Evolutionary conservation across 2,113 vertebrate species (phyloP), one percentile per base, ranked within the genome.

Genomic region (Larimichthys crocea): DNA sequence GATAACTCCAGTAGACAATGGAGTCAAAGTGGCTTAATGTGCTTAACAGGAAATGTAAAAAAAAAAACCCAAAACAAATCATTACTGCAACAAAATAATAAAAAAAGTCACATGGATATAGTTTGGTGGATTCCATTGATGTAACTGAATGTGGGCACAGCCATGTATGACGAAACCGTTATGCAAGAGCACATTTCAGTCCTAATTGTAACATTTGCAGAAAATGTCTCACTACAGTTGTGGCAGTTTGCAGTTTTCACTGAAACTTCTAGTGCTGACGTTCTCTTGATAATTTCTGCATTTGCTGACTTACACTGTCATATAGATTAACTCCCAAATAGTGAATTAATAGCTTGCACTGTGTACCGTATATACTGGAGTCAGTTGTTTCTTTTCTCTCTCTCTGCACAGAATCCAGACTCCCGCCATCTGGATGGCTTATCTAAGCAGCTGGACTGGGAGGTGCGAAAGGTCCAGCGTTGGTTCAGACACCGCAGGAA

Each of bases 401-500:
- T 79, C 16, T 35, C 4, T 9, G 2, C 52, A 42, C 94, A 99
- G 98, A 96, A 91, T 92, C 98, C 98, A 74, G 97, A 98, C 94
- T 93, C 94, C 14, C 96, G 92, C 52, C 96, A 96, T 86, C 95
- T 99, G 75, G 95, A 97, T 52, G 98, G 97, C 61, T 92, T 99
- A 24, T 97, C 98, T 31, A 99, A 99, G 90, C 98, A 99, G 91
- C 95, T 99, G 87, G 98, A 99, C 95, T 99, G 98, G 97, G 96
- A 99, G 57, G 95, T 98, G 63, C 94, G 96, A 29, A 98, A 97
- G 93, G 95, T 99, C 91, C 97, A 99, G 90, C 96, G 96, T 85
- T 99, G 98, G 98, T 99, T 99, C 95, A 95, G 98, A 42, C 97
- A 96, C 35, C 96, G 98, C 81, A 95, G 98, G 94, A 99, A 97